These are phyloP conservation scores for Yponomeuta evonymella DNA, from an alignment of 2,888 invertebrate species.

Conservation along the genomic window DNA sequence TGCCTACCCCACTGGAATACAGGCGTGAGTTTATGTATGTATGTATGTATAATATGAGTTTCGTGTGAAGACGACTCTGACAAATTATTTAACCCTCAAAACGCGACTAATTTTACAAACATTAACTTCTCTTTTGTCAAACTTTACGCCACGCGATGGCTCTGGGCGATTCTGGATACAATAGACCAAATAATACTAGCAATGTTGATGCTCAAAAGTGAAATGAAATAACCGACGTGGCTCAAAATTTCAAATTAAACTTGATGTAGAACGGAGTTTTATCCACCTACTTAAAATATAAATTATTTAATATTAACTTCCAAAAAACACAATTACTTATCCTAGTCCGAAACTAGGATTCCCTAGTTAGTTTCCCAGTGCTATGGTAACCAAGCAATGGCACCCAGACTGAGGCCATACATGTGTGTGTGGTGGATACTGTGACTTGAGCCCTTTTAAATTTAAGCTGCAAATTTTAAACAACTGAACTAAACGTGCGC, in stretches of 20 bases:
- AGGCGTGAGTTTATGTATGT: too few relatives aligned
- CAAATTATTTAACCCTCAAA: constrained; percentile 35
- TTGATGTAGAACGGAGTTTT: too few relatives aligned
- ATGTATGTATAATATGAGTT: too few relatives aligned
- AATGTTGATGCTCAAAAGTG: not conserved
- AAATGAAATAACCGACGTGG: not conserved
- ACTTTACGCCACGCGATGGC: constrained; percentile 61
- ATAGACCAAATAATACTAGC: constrained; percentile 11
- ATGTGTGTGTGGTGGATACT: not conserved
- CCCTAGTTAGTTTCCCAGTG: too few relatives aligned
- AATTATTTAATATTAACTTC: too few relatives aligned
- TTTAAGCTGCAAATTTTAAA: constrained; percentile 20
- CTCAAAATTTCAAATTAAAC: too few relatives aligned
- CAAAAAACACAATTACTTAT: too few relatives aligned
- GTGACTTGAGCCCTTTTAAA: not conserved
- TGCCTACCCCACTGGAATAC: too few relatives aligned
- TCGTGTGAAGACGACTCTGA: not conserved
- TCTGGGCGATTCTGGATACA: constrained; percentile 39
- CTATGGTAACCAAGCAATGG: too few relatives aligned
- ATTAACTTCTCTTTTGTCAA: constrained; percentile 47
- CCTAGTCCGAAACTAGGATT: too few relatives aligned
- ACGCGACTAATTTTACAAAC: constrained; percentile 56
- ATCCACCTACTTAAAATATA: too few relatives aligned
- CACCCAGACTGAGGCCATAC: not conserved
- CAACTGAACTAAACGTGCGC: not conserved